Percentiles rank a stretch among this genome's conserved stretches.
These are phyloP conservation scores for Pseudoips prasinana DNA, from an alignment of 2,888 invertebrate genomes.

Conservation along the genomic window DNA sequence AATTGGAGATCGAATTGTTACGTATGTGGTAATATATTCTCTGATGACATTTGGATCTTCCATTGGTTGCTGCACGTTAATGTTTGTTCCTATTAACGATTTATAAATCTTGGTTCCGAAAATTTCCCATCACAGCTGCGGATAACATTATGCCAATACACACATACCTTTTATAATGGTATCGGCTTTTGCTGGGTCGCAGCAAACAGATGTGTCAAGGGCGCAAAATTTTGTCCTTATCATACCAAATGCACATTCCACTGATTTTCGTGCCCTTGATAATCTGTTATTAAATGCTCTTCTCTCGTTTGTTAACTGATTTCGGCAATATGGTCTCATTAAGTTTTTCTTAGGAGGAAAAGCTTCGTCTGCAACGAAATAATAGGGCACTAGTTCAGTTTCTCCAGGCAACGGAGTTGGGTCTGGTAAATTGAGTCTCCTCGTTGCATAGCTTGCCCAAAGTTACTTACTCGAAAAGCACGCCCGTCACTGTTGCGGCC, in stretches of 20 bases:
- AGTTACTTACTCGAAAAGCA: slow-evolving; percentile 20
- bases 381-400: slow-evolving; percentile 17
- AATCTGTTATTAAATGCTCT: slow-evolving; percentile 15
- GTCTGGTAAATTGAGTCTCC: slow-evolving; percentile 18
- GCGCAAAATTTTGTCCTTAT: slow-evolving; percentile 12
- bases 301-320: slow-evolving; percentile 14
- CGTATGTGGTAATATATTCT: slow-evolving; percentile 23
- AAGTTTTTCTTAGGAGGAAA: slow-evolving; percentile 19
- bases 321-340: slow-evolving; percentile 14
- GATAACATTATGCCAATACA: slow-evolving; percentile 20
- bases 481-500: slow-evolving; percentile 32
- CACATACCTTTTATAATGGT: slow-evolving; percentile 19
- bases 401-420: slow-evolving; percentile 20
- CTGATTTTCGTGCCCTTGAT: slow-evolving; percentile 13
- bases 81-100: slow-evolving; percentile 18
- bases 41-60: slow-evolving; percentile 20
- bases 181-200: slow-evolving; percentile 12
- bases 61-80: slow-evolving; percentile 11
- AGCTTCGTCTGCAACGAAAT: slow-evolving; percentile 25
- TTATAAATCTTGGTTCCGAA: slow-evolving; percentile 18
- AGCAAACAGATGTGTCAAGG: slow-evolving; percentile 11
- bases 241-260: slow-evolving; percentile 19
- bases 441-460: slow-evolving; percentile 22
- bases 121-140: slow-evolving; percentile 21
- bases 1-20: slow-evolving; percentile 21